These are phyloP conservation scores for Progne subis DNA, from an alignment of 2,113 vertebrate species.

Conservation along the genomic window DNA sequence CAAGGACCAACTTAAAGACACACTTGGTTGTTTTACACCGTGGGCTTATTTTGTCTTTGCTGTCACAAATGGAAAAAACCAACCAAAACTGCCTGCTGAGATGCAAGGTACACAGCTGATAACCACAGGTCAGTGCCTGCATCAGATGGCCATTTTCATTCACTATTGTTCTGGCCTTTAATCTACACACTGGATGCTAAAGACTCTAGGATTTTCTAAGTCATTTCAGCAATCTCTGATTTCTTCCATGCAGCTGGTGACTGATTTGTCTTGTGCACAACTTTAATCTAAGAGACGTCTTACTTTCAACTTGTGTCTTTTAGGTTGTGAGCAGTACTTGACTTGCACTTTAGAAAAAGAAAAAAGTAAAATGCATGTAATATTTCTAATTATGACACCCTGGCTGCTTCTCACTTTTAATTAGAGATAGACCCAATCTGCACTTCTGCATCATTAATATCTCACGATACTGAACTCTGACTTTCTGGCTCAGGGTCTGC, in stretches of 20 bases:
- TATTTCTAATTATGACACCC: not conserved
- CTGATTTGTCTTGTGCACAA: not conserved
- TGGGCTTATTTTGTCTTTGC: not conserved
- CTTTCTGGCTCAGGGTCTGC: not conserved
- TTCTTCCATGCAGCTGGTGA: not conserved
- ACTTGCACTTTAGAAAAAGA: not conserved
- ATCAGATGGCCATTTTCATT: not conserved
- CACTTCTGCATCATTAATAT: not conserved
- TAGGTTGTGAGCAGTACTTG: not conserved
- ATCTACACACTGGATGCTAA: not conserved
- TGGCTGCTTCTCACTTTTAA: not conserved
- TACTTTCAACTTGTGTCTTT: not conserved
- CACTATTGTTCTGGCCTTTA: not conserved
- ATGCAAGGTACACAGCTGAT: not conserved
- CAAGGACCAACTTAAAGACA: conserved; percentile 1
- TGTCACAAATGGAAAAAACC: not conserved
- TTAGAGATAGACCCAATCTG: not conserved
- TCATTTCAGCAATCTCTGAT: not conserved
- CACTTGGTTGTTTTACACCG: not conserved
- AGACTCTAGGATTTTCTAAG: not conserved
- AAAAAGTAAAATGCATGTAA: not conserved
- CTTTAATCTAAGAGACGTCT: not conserved
- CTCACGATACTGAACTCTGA: not conserved
- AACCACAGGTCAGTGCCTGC: not conserved
- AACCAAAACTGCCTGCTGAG: not conserved